phyloP scores from a whole-genome alignment of 2,888 invertebrate genomes.

The Rhogogaster chlorosoma region DNA sequence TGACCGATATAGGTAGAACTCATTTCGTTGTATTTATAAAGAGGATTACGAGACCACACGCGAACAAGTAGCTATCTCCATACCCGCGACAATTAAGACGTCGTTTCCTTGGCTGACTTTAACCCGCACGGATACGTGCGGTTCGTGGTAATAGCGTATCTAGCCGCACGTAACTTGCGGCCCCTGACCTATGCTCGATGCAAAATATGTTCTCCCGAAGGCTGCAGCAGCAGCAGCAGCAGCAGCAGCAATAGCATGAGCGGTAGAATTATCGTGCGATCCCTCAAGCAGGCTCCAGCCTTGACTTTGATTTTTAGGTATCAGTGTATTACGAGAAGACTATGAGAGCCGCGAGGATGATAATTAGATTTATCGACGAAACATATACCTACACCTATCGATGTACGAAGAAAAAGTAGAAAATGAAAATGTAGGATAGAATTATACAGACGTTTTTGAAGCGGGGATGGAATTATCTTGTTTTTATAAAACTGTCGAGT shows the following conservation, averaged over 20 bases:
- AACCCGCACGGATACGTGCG: neutral
- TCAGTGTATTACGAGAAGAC: neutral
- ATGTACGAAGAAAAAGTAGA: neutral
- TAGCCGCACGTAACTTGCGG: constrained; percentile 29
- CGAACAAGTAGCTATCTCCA: neutral
- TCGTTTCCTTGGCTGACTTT: constrained; percentile 43
- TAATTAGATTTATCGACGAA: neutral
- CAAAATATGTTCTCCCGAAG: neutral
- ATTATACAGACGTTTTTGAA: neutral
- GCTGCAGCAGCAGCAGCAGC: neutral
- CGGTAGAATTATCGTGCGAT: neutral
- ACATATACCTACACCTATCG: no score
- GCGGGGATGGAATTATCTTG: neutral
- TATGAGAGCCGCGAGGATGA: neutral
- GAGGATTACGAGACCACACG: neutral
- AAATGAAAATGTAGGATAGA: neutral
- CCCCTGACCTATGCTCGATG: constrained; percentile 25
- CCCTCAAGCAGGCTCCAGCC: neutral
- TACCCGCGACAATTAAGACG: constrained; percentile 33
- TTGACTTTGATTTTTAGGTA: constrained; percentile 18
- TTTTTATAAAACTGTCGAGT: neutral
- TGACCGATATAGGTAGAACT: no score
- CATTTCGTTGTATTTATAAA: neutral
- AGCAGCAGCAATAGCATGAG: neutral
- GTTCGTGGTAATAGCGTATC: constrained; percentile 9